Evolutionary conservation across 1,140 invertebrate species (phyloP).

Genomic region (Lamellibrachia luymesi): DNA sequence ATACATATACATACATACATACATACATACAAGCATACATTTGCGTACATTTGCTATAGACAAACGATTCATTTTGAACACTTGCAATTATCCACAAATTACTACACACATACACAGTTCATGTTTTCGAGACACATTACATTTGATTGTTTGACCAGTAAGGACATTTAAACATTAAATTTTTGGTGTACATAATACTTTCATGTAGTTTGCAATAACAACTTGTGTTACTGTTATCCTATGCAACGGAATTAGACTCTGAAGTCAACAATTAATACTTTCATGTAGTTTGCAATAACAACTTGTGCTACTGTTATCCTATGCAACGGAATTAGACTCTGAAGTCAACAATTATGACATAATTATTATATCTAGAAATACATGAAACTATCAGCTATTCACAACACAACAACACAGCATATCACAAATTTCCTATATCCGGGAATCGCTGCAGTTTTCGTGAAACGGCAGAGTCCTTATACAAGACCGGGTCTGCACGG

Average conservation of each 20-base stretch:
- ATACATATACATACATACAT: too few species aligned
- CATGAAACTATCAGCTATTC: not conserved
- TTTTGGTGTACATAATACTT: too few species aligned
- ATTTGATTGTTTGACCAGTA: not conserved
- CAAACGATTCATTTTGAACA: not conserved
- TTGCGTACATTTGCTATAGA: not conserved
- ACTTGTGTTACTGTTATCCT: too few species aligned
- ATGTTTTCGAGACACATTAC: not conserved
- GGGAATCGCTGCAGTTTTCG: conserved; percentile 85
- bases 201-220: too few species aligned
- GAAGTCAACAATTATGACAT: not conserved
- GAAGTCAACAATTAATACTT: not conserved
- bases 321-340: not conserved
- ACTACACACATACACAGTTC: not conserved
- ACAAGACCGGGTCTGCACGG: conserved; percentile 90
- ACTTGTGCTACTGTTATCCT: not conserved
- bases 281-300: not conserved
- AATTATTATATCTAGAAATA: not conserved
- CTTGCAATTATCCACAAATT: not conserved
- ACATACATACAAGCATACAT: not conserved
- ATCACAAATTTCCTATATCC: conserved; percentile 81
- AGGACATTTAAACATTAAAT: not conserved
- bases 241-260: too few species aligned
- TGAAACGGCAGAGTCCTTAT: conserved; percentile 79
- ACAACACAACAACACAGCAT: not conserved